Evolutionary conservation across 1,140 invertebrate genomes (phyloP), one percentile per base, ranked within the genome.

Genomic region (Drosophila parabipectinata): DNA sequence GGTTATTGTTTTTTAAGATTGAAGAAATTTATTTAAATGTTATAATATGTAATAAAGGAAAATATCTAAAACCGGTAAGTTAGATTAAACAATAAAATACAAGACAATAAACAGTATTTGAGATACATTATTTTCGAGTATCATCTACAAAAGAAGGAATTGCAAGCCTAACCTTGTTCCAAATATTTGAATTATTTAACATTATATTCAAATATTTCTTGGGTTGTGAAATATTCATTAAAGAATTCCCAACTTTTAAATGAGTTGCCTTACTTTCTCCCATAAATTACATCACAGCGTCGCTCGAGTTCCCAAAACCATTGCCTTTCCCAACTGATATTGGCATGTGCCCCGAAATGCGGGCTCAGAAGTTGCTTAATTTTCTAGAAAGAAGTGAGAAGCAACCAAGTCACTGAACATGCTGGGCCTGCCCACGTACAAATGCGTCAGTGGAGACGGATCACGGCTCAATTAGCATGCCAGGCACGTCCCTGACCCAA

Each of bases 401-500:
- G 44, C 7, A 50, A 50, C 41, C 14, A 51, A 58, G 24, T 54
- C 28, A 58, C 48, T 52, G 53, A 60, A 32, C 48, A 52, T 32
- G 32, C 39, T 67, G 48, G 47, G 48, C 44, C 44, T 64, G 74
- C 58, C 50, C 26, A 58, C 57, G 72, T 67, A 59, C 37, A 39
- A 66, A 75, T 69, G 79, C 79, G 75, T 87, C 83, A 87, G 45
- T 51, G 32, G 14, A 48, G 62, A 69, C 37, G 58, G 71, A 71
- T 68, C 44, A 73, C 47, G 57, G 67, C 62, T 72, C 61, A 62
- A 87, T 87, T 87, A 88, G 79, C 79, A 87, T 83, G 79, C 83
- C 76, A 56, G 75, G 76, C 83, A 88, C 83, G 83, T 88, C 84
- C 83, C 83, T 88, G 83, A 88, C 83, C 83, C 84, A 88, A 88